phyloP scores from a whole-genome alignment of 2,113 vertebrate species.

The Bubo blakistoni region DNA sequence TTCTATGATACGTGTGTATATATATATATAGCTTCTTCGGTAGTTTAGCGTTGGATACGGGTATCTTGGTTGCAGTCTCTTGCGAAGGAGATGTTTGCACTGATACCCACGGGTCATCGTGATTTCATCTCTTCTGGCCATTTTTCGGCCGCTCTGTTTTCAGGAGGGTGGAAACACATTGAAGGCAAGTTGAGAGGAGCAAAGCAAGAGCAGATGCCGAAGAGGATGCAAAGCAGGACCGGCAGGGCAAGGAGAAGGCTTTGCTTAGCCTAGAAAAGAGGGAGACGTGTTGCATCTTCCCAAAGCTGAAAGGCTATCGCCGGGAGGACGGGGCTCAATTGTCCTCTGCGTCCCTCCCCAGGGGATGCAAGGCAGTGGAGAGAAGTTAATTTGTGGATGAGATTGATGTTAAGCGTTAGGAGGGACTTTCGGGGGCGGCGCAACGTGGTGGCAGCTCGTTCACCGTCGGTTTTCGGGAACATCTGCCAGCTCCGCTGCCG shows the following conservation, averaged over 20 bases:
- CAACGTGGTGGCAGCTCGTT: neutral
- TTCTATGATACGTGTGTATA: neutral
- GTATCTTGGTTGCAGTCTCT: neutral
- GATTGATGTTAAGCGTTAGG: constrained; percentile 38
- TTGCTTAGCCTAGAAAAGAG: neutral
- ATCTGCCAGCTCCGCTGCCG: neutral
- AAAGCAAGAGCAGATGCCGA: neutral
- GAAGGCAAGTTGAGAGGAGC: neutral
- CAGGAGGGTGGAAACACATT: neutral
- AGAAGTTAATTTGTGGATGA: constrained; percentile 30
- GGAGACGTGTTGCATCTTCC: neutral
- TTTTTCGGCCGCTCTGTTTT: accelerated
- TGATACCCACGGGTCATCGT: neutral
- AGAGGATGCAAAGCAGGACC: neutral
- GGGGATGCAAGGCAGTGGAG: neutral
- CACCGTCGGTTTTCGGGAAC: neutral
- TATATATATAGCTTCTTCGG: neutral
- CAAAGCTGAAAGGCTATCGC: neutral
- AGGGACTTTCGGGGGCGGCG: neutral
- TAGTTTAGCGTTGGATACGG: neutral
- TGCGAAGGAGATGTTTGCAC: neutral
- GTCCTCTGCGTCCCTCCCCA: neutral
- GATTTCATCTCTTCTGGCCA: neutral
- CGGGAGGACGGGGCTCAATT: neutral
- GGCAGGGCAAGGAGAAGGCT: neutral